phyloP scores from a whole-genome alignment of 2,888 invertebrate species.

The Drosophila prolongata region DNA sequence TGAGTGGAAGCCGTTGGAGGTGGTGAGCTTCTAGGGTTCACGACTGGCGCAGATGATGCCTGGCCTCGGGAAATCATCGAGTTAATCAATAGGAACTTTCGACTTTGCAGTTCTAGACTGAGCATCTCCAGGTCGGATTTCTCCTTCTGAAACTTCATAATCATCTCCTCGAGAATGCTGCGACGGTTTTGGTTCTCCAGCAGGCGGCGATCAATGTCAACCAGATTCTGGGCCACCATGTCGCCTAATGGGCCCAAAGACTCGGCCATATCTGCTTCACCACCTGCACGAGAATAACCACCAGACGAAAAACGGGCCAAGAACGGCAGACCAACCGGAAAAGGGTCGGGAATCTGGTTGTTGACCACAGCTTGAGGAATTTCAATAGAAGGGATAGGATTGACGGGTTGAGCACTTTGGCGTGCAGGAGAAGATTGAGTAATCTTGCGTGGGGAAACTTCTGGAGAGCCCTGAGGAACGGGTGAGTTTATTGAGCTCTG shows the following conservation, averaged over 20 bases:
- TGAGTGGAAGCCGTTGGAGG: constrained; percentile 4
- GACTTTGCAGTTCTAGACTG: constrained; percentile 81
- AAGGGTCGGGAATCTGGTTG: constrained; percentile 4
- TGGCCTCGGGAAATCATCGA: constrained; percentile 55
- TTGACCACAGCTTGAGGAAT: constrained; percentile 5
- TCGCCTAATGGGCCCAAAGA: constrained; percentile 57
- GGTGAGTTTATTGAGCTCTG: not conserved
- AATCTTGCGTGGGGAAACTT: not conserved
- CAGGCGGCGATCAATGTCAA: constrained; percentile 82
- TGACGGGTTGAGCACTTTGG: not conserved
- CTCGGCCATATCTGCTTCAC: not conserved
- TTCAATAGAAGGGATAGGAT: not conserved
- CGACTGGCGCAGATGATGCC: constrained; percentile 4
- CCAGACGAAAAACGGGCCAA: constrained; percentile 34
- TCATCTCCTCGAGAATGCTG: constrained; percentile 83
- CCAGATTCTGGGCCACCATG: constrained; percentile 69
- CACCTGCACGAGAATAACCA: constrained; percentile 4
- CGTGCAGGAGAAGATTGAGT: not conserved
- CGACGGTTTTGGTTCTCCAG: constrained; percentile 82
- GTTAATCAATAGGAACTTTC: constrained; percentile 80
- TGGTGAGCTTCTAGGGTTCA: constrained; percentile 40
- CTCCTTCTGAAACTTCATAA: constrained; percentile 82
- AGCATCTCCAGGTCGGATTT: constrained; percentile 81
- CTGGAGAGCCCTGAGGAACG: constrained; percentile 6
- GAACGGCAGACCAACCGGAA: constrained; percentile 38